Conservation (phyloP, 2,797 vertebrate species). For the Microcaecilia unicolor region DNA sequence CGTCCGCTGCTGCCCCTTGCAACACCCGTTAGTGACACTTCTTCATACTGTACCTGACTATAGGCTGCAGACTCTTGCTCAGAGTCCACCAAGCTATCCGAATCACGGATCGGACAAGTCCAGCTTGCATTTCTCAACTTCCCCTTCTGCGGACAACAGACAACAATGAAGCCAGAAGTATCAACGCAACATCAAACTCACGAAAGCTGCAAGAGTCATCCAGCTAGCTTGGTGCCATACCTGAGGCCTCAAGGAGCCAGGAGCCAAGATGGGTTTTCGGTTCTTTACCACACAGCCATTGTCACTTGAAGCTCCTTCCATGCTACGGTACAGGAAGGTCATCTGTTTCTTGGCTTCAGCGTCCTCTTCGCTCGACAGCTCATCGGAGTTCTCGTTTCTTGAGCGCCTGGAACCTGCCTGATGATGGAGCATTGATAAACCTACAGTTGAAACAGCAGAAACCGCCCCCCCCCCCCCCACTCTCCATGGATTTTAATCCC, state of each 20-base stretch:
- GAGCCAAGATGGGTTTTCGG: too few species aligned
- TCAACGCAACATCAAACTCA: too few species aligned
- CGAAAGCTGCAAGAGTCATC: not conserved
- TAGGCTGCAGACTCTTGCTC: constrained; percentile 49
- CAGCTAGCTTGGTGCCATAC: not conserved
- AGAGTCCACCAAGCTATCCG: constrained; percentile 57
- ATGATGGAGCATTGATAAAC: not conserved
- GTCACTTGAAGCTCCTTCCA: constrained; percentile 49
- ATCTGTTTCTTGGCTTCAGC: constrained; percentile 27
- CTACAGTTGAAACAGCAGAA: too few species aligned
- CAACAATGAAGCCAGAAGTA: too few species aligned
- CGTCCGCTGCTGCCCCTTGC: too few species aligned
- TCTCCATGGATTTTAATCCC: too few species aligned
- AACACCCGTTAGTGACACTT: too few species aligned
- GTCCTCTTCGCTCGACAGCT: constrained; percentile 87
- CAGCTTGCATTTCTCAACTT: not conserved
- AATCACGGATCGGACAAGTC: constrained; percentile 36
- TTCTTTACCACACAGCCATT: constrained; percentile 52
- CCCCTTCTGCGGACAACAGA: not conserved
- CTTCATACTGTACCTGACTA: constrained; percentile 57
- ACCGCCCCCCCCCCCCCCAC: too few species aligned
- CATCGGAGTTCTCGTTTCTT: constrained; percentile 68
- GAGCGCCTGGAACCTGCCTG: constrained; percentile 49
- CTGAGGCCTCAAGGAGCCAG: not conserved
- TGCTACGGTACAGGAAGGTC: constrained; percentile 28